Base-by-base conservation (phyloP, 2,113 vertebrate species). In the Nothobranchius kuhntae region DNA sequence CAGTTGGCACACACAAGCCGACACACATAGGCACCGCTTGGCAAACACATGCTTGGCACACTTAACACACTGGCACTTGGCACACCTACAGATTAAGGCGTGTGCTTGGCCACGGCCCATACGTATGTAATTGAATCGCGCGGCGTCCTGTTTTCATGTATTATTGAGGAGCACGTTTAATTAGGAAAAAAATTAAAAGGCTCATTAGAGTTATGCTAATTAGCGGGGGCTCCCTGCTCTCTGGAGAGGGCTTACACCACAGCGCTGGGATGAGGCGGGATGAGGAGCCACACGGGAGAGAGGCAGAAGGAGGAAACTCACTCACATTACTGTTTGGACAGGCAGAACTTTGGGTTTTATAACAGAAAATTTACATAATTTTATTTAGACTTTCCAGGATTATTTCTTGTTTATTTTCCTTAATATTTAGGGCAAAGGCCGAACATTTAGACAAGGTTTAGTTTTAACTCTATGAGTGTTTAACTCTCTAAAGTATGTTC, bases 171-270 rank as follows among this genome's bases (percentile, higher is more conserved):
- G 87, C 89, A 89, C 65, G 85, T 91, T 93, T 92, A 94, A 94
- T 93, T 89, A 91, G 87, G 65, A 85, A 91, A 92, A 91, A 92
- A 91, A 90, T 90, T 86, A 92, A 92, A 93, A 91, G 90, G 90
- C 92, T 94, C 92, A 90, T 93, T 92, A 93, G 89, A 91, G 89
- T 87, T 91, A 91, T 93, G 91, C 87, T 94, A 93, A 93, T 93
- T 90, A 92, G 91, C 83, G 87, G 75, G 48, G 88, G 78, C 84
- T 86, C 81, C 68, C 69, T 75, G 77, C 78, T 84, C 75, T 87
- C 84, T 86, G 85, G 86, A 89, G 91, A 90, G 83, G 68, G 80
- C 81, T 81, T 72, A 87, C 78, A 80, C 75, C 60, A 13, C 77
- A 73, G 35, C 64, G 42, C 63, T 61, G 70, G 77, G 74, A 75